Evolutionary conservation across 2,888 invertebrate species (phyloP).

Genomic region (Myopa tessellatipennis): DNA sequence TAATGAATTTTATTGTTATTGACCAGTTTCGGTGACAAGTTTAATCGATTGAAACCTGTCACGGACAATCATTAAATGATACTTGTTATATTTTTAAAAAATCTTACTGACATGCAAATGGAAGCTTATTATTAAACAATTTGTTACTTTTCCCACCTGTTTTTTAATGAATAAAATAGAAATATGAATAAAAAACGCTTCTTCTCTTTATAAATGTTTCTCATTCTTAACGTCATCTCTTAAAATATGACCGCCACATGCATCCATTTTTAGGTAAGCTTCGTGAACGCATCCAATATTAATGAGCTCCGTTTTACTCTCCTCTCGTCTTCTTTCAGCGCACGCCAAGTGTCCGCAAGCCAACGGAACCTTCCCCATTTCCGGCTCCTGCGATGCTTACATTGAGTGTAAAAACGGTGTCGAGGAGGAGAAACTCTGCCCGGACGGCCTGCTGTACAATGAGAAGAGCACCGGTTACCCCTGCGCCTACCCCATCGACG

Average conservation of each 20-base stretch:
- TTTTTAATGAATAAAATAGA: background rate
- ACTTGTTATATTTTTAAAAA: too few relatives aligned
- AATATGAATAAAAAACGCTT: background rate
- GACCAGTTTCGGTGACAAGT: background rate
- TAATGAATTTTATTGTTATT: background rate
- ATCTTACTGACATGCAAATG: too few relatives aligned
- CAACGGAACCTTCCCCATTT: slow-evolving; percentile 76
- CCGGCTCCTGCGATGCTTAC: slow-evolving; percentile 81
- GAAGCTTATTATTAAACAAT: too few relatives aligned
- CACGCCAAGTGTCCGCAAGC: slow-evolving; percentile 72
- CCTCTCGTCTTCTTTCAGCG: slow-evolving; percentile 51
- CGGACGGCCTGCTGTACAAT: slow-evolving; percentile 85
- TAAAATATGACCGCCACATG: background rate
- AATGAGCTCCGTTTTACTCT: slow-evolving; percentile 50
- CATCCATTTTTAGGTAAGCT: slow-evolving; percentile 61
- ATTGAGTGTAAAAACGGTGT: slow-evolving; percentile 80
- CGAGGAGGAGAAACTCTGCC: slow-evolving; percentile 80
- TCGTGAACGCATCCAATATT: slow-evolving; percentile 45
- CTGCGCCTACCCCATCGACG: slow-evolving; percentile 87
- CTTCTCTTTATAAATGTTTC: too few relatives aligned
- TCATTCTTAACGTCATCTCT: background rate
- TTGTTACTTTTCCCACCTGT: too few relatives aligned
- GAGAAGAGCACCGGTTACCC: slow-evolving; percentile 79
- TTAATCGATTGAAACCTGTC: background rate
- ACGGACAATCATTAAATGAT: background rate